Percentiles rank a stretch among this genome's conserved stretches.
Conservation (phyloP, 2,113 vertebrate genomes). For the Lonchura striata region DNA sequence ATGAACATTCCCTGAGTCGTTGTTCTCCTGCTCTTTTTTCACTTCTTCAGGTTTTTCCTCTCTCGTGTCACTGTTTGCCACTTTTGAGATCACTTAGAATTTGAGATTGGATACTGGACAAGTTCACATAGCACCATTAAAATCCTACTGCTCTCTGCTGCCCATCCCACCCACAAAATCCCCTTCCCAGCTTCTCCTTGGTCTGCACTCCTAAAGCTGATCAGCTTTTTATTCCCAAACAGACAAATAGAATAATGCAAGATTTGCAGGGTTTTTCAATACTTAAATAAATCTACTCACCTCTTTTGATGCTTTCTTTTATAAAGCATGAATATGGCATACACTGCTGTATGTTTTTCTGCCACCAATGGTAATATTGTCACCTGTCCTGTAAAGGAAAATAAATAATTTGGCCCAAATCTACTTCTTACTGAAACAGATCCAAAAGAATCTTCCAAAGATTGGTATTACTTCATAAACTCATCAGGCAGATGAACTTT, state of each 20-base stretch:
- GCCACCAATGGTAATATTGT: neutral
- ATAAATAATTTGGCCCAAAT: neutral
- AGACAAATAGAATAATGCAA: neutral
- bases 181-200: neutral
- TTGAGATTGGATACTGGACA: neutral
- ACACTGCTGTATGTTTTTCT: neutral
- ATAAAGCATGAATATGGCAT: neutral
- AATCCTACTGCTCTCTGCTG: neutral
- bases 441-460: neutral
- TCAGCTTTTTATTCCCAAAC: neutral
- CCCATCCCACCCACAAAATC: neutral
- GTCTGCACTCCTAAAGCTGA: neutral
- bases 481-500: neutral
- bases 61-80: neutral
- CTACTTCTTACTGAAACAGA: neutral
- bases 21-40: neutral
- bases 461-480: neutral
- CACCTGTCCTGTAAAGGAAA: neutral
- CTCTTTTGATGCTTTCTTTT: neutral
- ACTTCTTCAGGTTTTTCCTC: neutral
- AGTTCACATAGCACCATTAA: neutral
- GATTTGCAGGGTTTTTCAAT: neutral
- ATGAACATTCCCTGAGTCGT: neutral
- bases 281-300: neutral
- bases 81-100: neutral